These are phyloP conservation scores for Neoaliturus tenellus DNA, from an alignment of 2,888 invertebrate genomes.

Conservation along the genomic window DNA sequence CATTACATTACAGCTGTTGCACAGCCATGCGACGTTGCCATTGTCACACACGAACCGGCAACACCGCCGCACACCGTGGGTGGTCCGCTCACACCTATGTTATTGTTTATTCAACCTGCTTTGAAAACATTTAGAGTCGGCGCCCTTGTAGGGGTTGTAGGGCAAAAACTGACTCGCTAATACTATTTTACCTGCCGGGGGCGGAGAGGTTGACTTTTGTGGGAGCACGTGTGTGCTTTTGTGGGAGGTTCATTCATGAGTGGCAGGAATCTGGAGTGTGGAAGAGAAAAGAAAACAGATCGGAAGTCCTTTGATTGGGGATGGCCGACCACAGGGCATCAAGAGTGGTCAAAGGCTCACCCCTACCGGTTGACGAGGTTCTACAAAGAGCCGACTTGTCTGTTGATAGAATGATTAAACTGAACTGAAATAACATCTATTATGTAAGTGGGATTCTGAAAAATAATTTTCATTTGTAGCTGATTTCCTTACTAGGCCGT, in stretches of 20 bases:
- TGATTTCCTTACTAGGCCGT: too few relatives aligned
- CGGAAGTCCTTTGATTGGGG: neutral
- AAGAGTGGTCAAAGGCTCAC: too few relatives aligned
- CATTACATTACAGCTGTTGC: neutral
- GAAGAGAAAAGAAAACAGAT: neutral
- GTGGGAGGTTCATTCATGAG: conserved; percentile 24
- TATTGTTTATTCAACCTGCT: conserved; percentile 52
- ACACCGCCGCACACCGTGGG: conserved; percentile 43
- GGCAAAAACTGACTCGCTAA: conserved; percentile 50
- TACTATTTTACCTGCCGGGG: conserved; percentile 22
- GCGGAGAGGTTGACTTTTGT: conserved; percentile 13
- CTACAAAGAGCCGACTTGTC: too few relatives aligned
- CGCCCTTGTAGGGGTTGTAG: conserved; percentile 32
- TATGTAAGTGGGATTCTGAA: too few relatives aligned
- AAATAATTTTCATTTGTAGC: too few relatives aligned
- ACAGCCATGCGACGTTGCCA: conserved; percentile 11
- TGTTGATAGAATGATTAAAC: too few relatives aligned
- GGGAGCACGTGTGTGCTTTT: conserved; percentile 21
- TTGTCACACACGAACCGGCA: conserved; percentile 8
- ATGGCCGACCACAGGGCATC: too few relatives aligned
- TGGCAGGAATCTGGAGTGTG: neutral
- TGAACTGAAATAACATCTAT: too few relatives aligned
- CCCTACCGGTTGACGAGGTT: too few relatives aligned
- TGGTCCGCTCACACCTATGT: conserved; percentile 56
- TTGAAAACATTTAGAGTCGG: conserved; percentile 27